A percentile compares a stretch with the other conserved stretches of the same genome.
Evolutionary conservation across 53 echinoderm and acorn worm genomes (phyloP).

Genomic region (Apostichopus leukothele): DNA sequence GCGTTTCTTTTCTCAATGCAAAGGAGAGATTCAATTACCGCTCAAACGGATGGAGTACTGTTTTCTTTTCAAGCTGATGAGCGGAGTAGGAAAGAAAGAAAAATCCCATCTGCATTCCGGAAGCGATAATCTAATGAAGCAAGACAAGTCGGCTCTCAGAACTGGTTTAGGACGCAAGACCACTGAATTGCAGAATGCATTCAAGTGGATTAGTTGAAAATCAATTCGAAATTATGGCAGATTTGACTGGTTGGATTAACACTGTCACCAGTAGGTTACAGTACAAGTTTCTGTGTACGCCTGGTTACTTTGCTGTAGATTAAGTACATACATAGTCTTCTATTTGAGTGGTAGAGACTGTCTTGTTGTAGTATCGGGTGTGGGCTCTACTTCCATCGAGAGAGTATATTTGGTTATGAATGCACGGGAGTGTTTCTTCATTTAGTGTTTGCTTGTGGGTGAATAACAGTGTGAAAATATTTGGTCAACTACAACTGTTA

Average conservation of each 20-base stretch:
- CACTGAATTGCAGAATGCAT: conserved; percentile 17
- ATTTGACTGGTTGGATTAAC: background rate
- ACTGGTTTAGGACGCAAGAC: background rate
- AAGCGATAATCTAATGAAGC: conserved; percentile 31
- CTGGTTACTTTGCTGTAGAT: background rate
- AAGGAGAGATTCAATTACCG: conserved; percentile 7
- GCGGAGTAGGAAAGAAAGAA: background rate
- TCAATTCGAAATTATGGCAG: background rate
- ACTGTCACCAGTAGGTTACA: background rate
- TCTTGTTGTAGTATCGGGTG: too few relatives aligned
- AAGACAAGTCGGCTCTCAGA: background rate
- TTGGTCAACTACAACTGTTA: too few relatives aligned
- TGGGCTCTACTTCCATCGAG: too few relatives aligned
- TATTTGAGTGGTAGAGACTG: background rate
- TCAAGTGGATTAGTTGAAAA: conserved; percentile 25
- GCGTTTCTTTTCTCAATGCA: background rate
- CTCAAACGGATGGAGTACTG: conserved; percentile 4
- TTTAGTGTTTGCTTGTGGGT: too few relatives aligned
- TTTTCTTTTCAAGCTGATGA: conserved; percentile 35
- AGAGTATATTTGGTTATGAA: too few relatives aligned
- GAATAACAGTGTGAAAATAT: too few relatives aligned
- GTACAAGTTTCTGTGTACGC: background rate
- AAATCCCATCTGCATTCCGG: background rate
- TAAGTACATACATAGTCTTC: background rate
- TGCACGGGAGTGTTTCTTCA: too few relatives aligned